Percentiles rank a stretch among this genome's conserved stretches.
Conservation (phyloP, 2,888 invertebrate species). For the Eucera pruinosa region DNA sequence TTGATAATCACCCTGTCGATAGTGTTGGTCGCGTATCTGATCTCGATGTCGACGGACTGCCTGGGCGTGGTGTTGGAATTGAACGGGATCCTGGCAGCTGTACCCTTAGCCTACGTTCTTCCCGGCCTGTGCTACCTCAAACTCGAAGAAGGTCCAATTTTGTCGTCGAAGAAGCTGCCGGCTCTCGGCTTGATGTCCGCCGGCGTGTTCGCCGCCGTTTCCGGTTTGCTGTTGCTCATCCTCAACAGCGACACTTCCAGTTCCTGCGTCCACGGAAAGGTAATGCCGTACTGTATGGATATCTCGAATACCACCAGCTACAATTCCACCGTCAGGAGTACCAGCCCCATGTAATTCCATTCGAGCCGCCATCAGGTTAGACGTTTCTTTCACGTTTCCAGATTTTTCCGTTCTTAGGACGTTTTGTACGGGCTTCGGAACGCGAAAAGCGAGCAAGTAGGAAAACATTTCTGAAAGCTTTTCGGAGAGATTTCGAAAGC, state of each 20-base stretch:
- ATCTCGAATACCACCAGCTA: conserved; percentile 38
- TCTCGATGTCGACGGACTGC: conserved; percentile 93
- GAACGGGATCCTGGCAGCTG: conserved; percentile 93
- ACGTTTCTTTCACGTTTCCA: too few relatives aligned
- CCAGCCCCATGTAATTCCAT: conserved; percentile 22
- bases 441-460: too few relatives aligned
- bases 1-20: conserved; percentile 88
- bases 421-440: neutral
- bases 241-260: conserved; percentile 84
- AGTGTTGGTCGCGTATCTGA: conserved; percentile 88
- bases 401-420: neutral
- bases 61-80: conserved; percentile 92
- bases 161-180: conserved; percentile 89
- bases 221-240: conserved; percentile 87
- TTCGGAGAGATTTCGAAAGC: too few relatives aligned
- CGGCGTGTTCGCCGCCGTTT: conserved; percentile 87
- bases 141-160: conserved; percentile 89
- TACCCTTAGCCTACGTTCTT: conserved; percentile 92
- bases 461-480: too few relatives aligned
- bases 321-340: conserved; percentile 7
- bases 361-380: too few relatives aligned
- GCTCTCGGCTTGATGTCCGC: conserved; percentile 89
- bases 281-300: conserved; percentile 87
- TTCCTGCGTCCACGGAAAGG: conserved; percentile 88
- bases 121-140: conserved; percentile 92